phyloP scores from a whole-genome alignment of 2,888 invertebrate species.

The Lepidocyrtinus sp. region DNA sequence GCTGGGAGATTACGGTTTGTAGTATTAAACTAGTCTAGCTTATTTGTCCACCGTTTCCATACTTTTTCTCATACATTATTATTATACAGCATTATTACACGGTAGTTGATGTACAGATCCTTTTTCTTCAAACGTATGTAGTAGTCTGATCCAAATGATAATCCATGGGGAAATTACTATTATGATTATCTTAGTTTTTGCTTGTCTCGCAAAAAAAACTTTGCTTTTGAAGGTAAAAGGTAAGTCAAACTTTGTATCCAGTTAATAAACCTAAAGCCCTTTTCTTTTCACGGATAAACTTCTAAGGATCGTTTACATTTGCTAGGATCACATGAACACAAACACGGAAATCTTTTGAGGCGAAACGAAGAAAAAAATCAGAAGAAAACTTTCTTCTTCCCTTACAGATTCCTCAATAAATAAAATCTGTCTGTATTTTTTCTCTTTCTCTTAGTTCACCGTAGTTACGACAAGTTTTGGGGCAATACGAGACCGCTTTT shows the following conservation, averaged over 20 bases:
- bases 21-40: not conserved
- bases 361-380: slow-evolving; percentile 17
- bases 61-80: not conserved
- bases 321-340: not conserved
- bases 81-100: not conserved
- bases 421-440: not conserved
- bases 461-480: not conserved
- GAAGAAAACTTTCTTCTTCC: slow-evolving; percentile 5
- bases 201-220: not conserved
- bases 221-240: not conserved
- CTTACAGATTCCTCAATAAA: not conserved
- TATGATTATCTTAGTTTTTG: not conserved
- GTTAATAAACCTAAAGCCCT: not conserved
- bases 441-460: slow-evolving; percentile 5
- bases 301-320: not conserved
- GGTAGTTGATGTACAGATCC: not conserved
- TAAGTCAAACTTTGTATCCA: not conserved
- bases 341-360: slow-evolving; percentile 8
- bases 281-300: not conserved
- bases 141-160: not conserved
- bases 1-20: not conserved
- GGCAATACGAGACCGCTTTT: slow-evolving; percentile 32
- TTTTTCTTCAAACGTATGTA: not conserved
- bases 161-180: slow-evolving; percentile 47
- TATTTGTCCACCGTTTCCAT: not conserved